Conservation (phyloP, 2,113 vertebrate species). For the Solenodon paradoxus region DNA sequence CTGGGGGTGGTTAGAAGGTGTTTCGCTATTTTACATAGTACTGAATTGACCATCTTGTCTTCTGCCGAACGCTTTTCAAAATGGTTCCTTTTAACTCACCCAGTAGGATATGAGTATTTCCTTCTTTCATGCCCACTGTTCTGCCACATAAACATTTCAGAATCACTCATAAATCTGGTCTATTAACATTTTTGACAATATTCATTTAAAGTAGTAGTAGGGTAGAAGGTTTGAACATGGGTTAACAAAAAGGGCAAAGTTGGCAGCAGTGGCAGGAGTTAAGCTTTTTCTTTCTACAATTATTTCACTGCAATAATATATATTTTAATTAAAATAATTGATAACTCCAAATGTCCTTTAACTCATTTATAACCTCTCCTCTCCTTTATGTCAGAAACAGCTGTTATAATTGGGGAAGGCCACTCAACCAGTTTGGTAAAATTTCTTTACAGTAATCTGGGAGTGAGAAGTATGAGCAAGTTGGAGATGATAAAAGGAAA, state of each 20-base stretch:
- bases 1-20: neutral
- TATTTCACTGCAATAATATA: neutral
- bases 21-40: neutral
- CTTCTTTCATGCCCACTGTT: neutral
- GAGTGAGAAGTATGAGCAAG: neutral
- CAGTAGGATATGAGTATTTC: neutral
- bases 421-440: neutral
- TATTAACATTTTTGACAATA: neutral
- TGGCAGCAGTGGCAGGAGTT: neutral
- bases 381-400: neutral
- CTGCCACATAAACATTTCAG: neutral
- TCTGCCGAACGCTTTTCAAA: neutral
- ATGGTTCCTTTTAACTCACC: neutral
- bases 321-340: neutral
- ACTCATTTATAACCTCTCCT: neutral
- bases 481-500: neutral
- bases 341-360: neutral
- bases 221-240: neutral
- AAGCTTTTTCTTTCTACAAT: neutral
- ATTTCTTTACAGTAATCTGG: neutral
- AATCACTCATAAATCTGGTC: neutral
- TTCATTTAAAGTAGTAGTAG: constrained; percentile 17
- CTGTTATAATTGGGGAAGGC: neutral
- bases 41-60: neutral
- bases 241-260: neutral